phyloP scores from a whole-genome alignment of 2,888 invertebrate species.

The Timema cristinae region DNA sequence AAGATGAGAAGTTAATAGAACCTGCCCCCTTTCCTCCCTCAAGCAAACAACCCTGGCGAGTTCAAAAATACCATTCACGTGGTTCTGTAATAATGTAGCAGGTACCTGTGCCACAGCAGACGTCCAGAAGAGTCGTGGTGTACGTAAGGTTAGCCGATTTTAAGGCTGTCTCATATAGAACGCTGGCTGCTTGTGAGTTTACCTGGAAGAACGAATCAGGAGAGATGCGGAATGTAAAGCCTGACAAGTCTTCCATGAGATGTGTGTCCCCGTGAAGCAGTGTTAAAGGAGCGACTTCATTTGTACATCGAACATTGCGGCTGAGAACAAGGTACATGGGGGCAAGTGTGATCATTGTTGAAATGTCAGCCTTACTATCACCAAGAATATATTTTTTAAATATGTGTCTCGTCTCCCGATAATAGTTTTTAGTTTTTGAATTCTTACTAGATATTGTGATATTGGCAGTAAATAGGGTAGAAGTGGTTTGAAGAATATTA shows the following conservation, averaged over 20 bases:
- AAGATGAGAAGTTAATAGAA: too few species aligned
- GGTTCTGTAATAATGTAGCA: conserved; percentile 27
- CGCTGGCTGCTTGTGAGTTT: conserved; percentile 51
- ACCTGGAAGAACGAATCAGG: conserved; percentile 51
- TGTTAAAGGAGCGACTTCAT: conserved; percentile 39
- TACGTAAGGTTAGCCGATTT: conserved; percentile 41
- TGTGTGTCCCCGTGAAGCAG: conserved; percentile 44
- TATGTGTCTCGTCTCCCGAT: too few species aligned
- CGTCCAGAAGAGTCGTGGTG: conserved; percentile 49
- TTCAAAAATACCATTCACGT: too few species aligned
- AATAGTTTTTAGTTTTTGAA: too few species aligned
- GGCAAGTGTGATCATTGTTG: too few species aligned
- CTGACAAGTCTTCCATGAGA: conserved; percentile 45
- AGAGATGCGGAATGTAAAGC: conserved; percentile 45
- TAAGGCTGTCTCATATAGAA: conserved; percentile 49
- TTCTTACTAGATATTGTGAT: too few species aligned
- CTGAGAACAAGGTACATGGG: conserved; percentile 29
- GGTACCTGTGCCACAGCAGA: conserved; percentile 61
- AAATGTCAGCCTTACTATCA: too few species aligned
- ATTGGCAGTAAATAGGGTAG: too few species aligned
- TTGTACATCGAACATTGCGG: conserved; percentile 39
- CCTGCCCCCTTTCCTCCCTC: too few species aligned
- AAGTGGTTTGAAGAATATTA: too few species aligned
- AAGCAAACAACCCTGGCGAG: too few species aligned
- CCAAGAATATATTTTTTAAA: too few species aligned